Evolutionary conservation across 1,140 invertebrate species (phyloP), one percentile per base, ranked within the genome.

Genomic region (Littorina saxatilis): DNA sequence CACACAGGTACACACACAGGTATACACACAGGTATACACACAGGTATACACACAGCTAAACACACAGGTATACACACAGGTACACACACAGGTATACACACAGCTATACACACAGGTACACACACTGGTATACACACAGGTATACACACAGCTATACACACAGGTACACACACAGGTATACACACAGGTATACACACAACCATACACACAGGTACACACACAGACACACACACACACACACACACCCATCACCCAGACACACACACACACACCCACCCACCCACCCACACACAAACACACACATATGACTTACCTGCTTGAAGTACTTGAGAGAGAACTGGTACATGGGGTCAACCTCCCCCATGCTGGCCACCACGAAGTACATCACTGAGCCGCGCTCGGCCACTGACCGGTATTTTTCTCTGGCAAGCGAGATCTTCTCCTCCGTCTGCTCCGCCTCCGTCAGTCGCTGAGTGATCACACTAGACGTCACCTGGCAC

Each of bases 251-350:
- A 47, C 7, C 5, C 43, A 47, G 43, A 47, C 43, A 47, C 7
- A 47, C 43, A 47, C 7, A 47, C 43, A 47, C 7, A 47, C 43
- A 47, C 7, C 7, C 43, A 47, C 7, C 5, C 7, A 47, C 43
- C n/a, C n/a, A n/a, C n/a, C n/a, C n/a, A n/a, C n/a, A n/a, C n/a
- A n/a, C n/a, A n/a, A n/a, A n/a, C n/a, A n/a, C n/a, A n/a, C n/a
- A n/a, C n/a, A n/a, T n/a, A n/a, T n/a, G n/a, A n/a, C n/a, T n/a
- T 75, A 88, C 86, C 86, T 86, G 85, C 82, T 94, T 96, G 87
- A 97, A 98, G 90, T 97, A 98, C 88, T 97, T 97, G 4, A 98
- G 92, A 2, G 96, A 97, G 87, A 92, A 94, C 95, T 87, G 95
- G 81, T 93, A 93, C 92, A 93, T 93, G 11, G 91, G 91, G 77